Conservation (phyloP, 2,797 vertebrate genomes). For the Parauchenoglanis ngamensis region DNA sequence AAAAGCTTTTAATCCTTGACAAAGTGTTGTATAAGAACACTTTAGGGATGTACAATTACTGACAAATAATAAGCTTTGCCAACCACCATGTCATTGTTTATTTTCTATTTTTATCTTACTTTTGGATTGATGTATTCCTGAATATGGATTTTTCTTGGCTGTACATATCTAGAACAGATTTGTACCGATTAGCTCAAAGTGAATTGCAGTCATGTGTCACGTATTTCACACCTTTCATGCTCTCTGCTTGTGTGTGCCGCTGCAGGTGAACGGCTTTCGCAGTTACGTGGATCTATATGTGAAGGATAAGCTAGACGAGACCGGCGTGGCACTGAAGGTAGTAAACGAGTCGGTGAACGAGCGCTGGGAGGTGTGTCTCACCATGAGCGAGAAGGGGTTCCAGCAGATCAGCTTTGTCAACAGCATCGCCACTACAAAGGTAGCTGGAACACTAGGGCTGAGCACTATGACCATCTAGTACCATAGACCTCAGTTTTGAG, state of each 20-base stretch:
- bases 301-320: conserved; percentile 90
- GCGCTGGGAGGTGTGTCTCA: conserved; percentile 89
- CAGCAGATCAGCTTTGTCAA: conserved; percentile 93
- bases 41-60: neutral
- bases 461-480: neutral
- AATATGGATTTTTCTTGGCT: neutral
- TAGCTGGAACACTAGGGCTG: conserved; percentile 49
- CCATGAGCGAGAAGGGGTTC: conserved; percentile 89
- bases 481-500: neutral
- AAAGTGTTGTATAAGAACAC: neutral
- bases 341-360: conserved; percentile 87
- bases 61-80: neutral
- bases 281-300: conserved; percentile 91
- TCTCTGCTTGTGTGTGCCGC: neutral
- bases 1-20: neutral
- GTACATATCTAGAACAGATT: neutral
- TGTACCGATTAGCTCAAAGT: neutral
- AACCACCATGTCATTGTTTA: too few species aligned
- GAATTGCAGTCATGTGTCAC: neutral
- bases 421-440: conserved; percentile 92
- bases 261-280: conserved; percentile 85
- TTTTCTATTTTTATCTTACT: too few species aligned
- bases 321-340: conserved; percentile 86
- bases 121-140: neutral
- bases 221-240: neutral